A percentile compares a stretch with the other conserved stretches of the same genome.
phyloP scores from a whole-genome alignment of 2,113 vertebrate genomes.

The Calyptommatus sinebrachiatus region DNA sequence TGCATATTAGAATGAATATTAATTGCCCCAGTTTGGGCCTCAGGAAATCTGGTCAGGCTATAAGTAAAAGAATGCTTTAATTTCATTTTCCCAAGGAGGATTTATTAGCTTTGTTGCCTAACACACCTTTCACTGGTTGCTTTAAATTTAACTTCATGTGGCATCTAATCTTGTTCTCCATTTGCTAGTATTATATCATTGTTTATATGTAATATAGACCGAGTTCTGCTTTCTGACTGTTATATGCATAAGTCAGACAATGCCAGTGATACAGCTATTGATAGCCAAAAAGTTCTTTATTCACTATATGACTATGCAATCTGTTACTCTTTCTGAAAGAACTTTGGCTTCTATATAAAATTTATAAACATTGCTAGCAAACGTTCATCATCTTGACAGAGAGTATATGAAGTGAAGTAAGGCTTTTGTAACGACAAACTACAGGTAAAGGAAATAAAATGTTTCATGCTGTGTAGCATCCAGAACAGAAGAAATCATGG shows the following conservation, averaged over 20 bases:
- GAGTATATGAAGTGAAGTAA: background rate
- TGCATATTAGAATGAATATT: too few species aligned
- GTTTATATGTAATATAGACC: background rate
- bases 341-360: background rate
- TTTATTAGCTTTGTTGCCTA: background rate
- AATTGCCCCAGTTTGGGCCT: too few species aligned
- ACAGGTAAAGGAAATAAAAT: background rate
- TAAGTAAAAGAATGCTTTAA: background rate
- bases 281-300: background rate
- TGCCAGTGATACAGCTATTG: background rate
- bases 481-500: background rate
- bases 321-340: background rate
- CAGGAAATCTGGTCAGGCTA: too few species aligned
- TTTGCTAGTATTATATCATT: background rate
- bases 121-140: background rate
- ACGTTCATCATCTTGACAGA: background rate
- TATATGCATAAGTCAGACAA: background rate
- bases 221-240: background rate
- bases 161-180: background rate
- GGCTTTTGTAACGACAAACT: background rate
- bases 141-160: background rate
- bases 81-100: background rate
- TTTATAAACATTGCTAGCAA: background rate
- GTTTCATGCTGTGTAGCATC: background rate
- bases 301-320: background rate